Percentiles rank a stretch among this genome's conserved stretches.
Conservation (phyloP, 2,113 vertebrate species). For the Percina caprodes region DNA sequence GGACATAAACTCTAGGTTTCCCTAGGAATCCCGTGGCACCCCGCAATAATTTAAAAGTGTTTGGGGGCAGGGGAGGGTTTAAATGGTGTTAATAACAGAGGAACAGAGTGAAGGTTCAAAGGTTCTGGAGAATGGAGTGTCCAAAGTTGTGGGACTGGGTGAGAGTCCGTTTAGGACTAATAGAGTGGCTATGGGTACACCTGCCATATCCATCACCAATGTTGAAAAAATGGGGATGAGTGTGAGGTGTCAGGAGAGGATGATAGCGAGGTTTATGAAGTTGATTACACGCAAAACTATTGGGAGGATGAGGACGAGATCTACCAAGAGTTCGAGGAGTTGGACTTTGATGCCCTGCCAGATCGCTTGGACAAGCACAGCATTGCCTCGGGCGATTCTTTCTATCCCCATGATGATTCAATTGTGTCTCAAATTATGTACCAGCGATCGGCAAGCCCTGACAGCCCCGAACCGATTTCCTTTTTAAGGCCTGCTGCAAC, state of each 20-base stretch:
- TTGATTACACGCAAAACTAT: constrained; percentile 62
- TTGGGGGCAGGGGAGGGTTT: constrained; percentile 48
- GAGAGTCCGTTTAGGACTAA: constrained; percentile 15
- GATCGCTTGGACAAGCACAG: constrained; percentile 86
- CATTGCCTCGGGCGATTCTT: constrained; percentile 92
- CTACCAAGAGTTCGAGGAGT: constrained; percentile 87
- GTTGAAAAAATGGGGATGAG: constrained; percentile 28
- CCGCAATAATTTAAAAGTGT: constrained; percentile 17
- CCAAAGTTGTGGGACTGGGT: constrained; percentile 8
- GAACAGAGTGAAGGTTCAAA: constrained; percentile 78
- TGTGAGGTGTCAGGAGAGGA: constrained; percentile 19
- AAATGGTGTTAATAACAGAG: constrained; percentile 90
- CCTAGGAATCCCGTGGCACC: constrained; percentile 21
- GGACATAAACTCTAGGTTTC: constrained; percentile 41
- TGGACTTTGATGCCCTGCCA: constrained; percentile 84
- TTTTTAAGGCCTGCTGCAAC: constrained; percentile 92
- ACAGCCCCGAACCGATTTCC: constrained; percentile 81
- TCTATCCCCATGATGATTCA: constrained; percentile 86
- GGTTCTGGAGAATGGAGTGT: constrained; percentile 72
- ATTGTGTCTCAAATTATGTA: constrained; percentile 4
- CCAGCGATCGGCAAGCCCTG: constrained; percentile 53
- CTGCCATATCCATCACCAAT: constrained; percentile 53
- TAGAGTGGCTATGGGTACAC: constrained; percentile 35
- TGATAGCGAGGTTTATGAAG: background rate
- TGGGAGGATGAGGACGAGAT: constrained; percentile 83